Percentiles rank a stretch among this genome's conserved stretches.
Evolutionary conservation across 1,140 invertebrate species (phyloP).

Genomic region (Drosophila kanapiae): DNA sequence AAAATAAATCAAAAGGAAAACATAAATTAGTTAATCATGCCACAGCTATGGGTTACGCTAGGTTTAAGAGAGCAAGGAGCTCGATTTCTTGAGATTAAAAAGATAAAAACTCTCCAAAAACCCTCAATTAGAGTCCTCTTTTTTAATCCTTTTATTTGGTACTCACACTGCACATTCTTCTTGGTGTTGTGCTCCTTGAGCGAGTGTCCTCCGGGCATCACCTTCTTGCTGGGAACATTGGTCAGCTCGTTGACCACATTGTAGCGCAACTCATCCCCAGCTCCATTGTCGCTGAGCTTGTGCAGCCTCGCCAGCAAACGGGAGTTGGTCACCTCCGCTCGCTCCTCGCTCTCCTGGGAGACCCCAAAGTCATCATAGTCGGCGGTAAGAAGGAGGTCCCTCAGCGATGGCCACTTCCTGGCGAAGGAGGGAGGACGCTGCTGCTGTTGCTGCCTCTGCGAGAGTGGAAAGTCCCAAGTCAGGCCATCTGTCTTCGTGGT

Average conservation of each 20-base stretch:
- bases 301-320: constrained; percentile 61
- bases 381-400: constrained; percentile 60
- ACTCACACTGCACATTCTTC: constrained; percentile 83
- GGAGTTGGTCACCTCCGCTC: constrained; percentile 23
- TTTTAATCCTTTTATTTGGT: background rate
- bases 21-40: constrained; percentile 49
- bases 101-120: too few species aligned
- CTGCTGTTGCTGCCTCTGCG: constrained; percentile 44
- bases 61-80: background rate
- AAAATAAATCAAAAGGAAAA: constrained; percentile 42
- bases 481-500: too few species aligned
- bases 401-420: constrained; percentile 72
- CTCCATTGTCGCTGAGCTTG: constrained; percentile 48
- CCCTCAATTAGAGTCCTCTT: too few species aligned
- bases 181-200: constrained; percentile 74
- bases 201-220: constrained; percentile 17
- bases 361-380: constrained; percentile 64
- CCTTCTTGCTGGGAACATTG: constrained; percentile 57
- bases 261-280: constrained; percentile 34
- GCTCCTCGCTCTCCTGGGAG: constrained; percentile 51
- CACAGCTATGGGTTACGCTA: background rate
- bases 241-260: constrained; percentile 50
- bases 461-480: background rate
- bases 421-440: constrained; percentile 44
- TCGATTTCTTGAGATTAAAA: too few species aligned